Base-by-base conservation (phyloP, 2,888 invertebrate genomes). In the Nomada goodeniana region DNA sequence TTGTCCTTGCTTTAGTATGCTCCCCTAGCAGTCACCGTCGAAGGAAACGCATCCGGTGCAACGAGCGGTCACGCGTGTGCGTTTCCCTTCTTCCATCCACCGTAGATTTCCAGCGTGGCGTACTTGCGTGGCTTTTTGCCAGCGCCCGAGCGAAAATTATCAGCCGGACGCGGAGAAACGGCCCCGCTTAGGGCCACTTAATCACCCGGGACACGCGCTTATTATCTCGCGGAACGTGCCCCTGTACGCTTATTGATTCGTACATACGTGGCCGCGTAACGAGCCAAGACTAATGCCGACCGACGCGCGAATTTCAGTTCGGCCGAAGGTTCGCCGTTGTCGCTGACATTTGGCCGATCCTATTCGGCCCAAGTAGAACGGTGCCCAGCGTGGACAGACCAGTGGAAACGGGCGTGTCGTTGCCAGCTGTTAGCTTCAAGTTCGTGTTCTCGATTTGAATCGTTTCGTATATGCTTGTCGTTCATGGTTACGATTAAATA, bases 21-120 rank as follows among this genome's bases (percentile, higher is more conserved):
- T 79, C 75, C 72, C 69, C 59, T 71, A 63, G 61, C 55, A 60
- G 61, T 15, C 52, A 57, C 52, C 71, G 53, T 70, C 61, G 70
- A 76, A 78, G 82, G 82, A 86, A 86, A 86, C 52, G 75, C 79
- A 87, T 83, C 76, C 81, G 83, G 78, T 65, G 64, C 63, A 42
- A 53, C 57, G 63, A 63, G 82, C 80, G 71, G 73, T 86, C 86
- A 84, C 82, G 77, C 83, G 77, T 80, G 36, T 36, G 65, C 70
- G 36, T 76, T 76, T 59, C 67, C 55, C 63, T 26, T 50, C 18
- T 18, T n/a, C 57, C 26, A 15, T 23, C 57, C 36, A 10, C 26
- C 11, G 26, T 0, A 23, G 4, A 44, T 47, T 61, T 74, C 26
- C 53, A 59, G 52, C 44, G 23, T 20, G 20, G 52, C 4, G n/a